Conservation (phyloP, 2,797 vertebrate species). For the Platyrinchus mystaceus region DNA sequence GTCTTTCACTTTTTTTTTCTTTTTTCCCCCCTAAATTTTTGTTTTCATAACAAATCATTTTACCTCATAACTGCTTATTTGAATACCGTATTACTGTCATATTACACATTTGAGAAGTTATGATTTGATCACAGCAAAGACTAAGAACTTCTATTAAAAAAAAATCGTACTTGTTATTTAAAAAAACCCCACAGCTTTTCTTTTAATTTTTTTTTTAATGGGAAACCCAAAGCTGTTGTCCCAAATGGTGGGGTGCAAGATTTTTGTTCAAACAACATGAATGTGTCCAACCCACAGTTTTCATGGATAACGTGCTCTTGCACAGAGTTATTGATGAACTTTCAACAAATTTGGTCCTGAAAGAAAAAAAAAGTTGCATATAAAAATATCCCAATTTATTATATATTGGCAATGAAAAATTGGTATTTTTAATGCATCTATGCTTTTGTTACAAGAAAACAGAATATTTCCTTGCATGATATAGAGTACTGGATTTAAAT, state of each 20-base stretch:
- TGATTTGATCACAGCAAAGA: background rate
- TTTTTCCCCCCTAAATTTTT: accelerated
- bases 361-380: background rate
- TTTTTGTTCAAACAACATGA: background rate
- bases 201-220: background rate
- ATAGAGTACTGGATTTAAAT: background rate
- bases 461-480: background rate
- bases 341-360: background rate
- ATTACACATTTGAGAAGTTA: background rate
- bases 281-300: background rate
- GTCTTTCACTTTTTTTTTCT: too few relatives aligned
- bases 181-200: too few relatives aligned
- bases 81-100: accelerated
- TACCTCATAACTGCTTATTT: background rate
- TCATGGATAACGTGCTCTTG: accelerated
- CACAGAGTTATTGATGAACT: background rate
- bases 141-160: background rate
- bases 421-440: background rate
- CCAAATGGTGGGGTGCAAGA: background rate
- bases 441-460: background rate
- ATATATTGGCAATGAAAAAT: background rate
- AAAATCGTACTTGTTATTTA: background rate
- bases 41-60: background rate
- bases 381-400: background rate
- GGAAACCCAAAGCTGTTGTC: background rate